Base-by-base conservation (phyloP, 1,140 invertebrate genomes). In the Ectropis grisescens region DNA sequence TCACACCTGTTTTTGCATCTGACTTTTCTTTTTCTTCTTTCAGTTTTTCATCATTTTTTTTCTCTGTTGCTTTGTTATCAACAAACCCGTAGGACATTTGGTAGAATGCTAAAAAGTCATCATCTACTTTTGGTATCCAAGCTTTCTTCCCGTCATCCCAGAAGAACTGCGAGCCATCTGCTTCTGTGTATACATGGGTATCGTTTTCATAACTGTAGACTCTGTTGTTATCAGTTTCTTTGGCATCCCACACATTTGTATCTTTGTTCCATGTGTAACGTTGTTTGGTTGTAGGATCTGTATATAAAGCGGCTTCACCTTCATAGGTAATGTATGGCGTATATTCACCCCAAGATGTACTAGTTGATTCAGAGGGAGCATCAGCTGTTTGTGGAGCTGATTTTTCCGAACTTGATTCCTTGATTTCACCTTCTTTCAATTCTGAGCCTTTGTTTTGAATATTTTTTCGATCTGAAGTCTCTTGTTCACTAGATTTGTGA, bases 111-210 rank as follows among this genome's bases (percentile, higher is more conserved):
- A 99, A 89, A 62, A 99, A 99, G 51, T 98, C 95, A 60, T 98
- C 95, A 85, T 98, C 94, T 37, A 99, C 88, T 87, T 97, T 97
- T 11, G 96, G 96, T 85, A 98, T 95, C 94, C 96, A 98, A 3
- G 95, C 96, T 55, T 89, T 91, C 72, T 94, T 97, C 19, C 89
- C 86, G 30, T 83, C 83, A 82, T 98, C 95, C 95, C 94, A 98
- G 65, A 98, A 91, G 75, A 91, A 97, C 34, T 91, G 88, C 5
- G 90, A 91, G 2, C 95, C 95, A 88, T 98, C 96, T 39, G 89
- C 82, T 78, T 98, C 96, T 9, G 88, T 92, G 47, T 94, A 96
- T 2, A 89, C 90, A 48, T 91, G 90, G 19, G 89, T 89, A 49
- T 92, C 88, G 64, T 91, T 86, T 72, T 93, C 90, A 79, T 88